Conservation (phyloP, 2,113 vertebrate species). For the Perca fluviatilis region DNA sequence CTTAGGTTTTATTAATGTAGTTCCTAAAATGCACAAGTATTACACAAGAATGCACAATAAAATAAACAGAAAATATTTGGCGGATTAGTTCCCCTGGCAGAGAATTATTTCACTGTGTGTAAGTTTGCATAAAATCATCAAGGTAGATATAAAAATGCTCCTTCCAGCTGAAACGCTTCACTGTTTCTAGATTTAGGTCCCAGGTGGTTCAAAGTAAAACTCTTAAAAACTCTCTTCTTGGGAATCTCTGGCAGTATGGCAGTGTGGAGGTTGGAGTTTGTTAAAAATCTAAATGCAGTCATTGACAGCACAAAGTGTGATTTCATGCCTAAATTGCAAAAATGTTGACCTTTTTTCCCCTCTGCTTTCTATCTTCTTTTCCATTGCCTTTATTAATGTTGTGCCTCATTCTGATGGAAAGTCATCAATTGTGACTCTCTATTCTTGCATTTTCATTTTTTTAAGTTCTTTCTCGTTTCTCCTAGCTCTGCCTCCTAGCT, state of each 20-base stretch:
- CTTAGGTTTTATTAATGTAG: background rate
- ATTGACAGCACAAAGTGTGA: slow-evolving; percentile 1
- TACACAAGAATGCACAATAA: background rate
- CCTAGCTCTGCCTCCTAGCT: slow-evolving; percentile 4
- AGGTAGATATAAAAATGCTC: slow-evolving; percentile 8
- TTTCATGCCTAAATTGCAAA: background rate
- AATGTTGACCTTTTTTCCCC: slow-evolving; percentile 1
- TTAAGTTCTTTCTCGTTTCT: slow-evolving; percentile 15
- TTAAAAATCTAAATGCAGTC: background rate
- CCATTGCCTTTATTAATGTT: background rate
- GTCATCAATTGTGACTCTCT: background rate
- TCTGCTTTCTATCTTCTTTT: slow-evolving; percentile 1
- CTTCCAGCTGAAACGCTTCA: slow-evolving; percentile 8
- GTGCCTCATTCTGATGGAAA: slow-evolving; percentile 9
- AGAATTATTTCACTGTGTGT: background rate
- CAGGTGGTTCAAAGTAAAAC: slow-evolving; percentile 12
- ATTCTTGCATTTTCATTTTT: slow-evolving; percentile 8
- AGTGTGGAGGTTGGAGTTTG: slow-evolving; percentile 18
- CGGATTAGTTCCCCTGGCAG: background rate
- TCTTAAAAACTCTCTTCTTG: background rate
- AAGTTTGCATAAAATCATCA: background rate
- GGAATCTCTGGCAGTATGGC: slow-evolving; percentile 1
- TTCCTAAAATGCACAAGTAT: background rate
- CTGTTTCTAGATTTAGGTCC: slow-evolving; percentile 12
- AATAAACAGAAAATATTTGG: slow-evolving; percentile 1